Evolutionary conservation across 1,140 invertebrate species (phyloP), one percentile per base, ranked within the genome.

Genomic region (Drosophila melanica): DNA sequence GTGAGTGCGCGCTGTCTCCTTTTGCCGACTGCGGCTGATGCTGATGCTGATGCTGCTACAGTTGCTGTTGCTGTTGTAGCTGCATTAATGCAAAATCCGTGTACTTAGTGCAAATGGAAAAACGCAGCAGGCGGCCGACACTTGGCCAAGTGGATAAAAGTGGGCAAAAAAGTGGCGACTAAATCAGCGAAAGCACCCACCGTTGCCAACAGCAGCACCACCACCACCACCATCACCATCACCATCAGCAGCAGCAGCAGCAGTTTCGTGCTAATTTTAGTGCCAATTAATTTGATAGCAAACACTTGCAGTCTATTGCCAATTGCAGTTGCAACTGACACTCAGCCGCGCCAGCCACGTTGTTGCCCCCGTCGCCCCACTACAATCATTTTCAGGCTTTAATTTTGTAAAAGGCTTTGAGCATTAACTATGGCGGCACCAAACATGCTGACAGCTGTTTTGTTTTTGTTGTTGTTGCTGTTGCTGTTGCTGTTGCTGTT

Each of bases 281-380:
- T 86, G 82, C 82, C 82, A 86, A 86, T 86, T 86, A 86, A 86
- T 86, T 86, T 86, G 79, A 86, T 86, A 75, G 82, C 82, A 86
- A 86, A 86, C 79, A 86, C 84, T 87, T 86, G 65, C 79, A 79
- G 67, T 63, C 60, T 66, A 70, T 73, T 59, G 75, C 71, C 75
- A 69, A 75, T 75, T 69, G 72, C 55, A 74, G 11, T 69, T 69
- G 55, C 70, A 55, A 54, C 41, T 54, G 48, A 47, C 47, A 58
- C 20, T 27, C 37, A 1, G 9, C 39, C 44, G 23, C 14, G n/a
- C 42, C 48, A 11, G 47, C 23, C 37, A 16, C n/a, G n/a, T n/a
- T n/a, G n/a, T n/a, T n/a, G n/a, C n/a, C n/a, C n/a, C 41, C 16
- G 6, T 18, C 9, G 3, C 30, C 10, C 53, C 11, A 7, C 11